Evolutionary conservation across 2,888 invertebrate species (phyloP).

Genomic region (Ophioninae sp.): DNA sequence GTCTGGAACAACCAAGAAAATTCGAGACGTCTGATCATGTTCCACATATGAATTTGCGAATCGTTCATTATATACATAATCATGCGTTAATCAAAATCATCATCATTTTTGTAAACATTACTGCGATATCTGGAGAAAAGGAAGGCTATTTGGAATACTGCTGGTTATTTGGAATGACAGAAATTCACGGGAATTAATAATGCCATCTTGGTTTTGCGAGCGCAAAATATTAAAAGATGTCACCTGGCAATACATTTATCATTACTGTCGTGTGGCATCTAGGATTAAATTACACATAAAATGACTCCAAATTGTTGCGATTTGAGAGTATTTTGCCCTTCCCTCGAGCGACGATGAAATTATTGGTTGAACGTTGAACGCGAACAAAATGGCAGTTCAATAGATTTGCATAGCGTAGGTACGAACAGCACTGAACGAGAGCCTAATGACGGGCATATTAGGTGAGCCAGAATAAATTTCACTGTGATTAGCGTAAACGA

Average conservation of each 20-base stretch:
- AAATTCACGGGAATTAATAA: too few species aligned
- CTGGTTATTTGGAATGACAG: too few species aligned
- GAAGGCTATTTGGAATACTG: too few species aligned
- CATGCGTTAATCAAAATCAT: too few species aligned
- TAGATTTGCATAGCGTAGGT: neutral
- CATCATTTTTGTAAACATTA: too few species aligned
- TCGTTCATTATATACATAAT: neutral
- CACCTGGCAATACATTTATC: too few species aligned
- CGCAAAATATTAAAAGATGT: too few species aligned
- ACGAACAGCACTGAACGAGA: neutral
- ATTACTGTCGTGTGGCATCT: too few species aligned
- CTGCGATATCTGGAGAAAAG: too few species aligned
- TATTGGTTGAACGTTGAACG: constrained; percentile 1
- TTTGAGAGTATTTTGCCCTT: neutral
- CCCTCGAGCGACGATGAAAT: neutral
- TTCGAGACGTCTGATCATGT: neutral
- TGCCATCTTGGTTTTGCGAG: too few species aligned
- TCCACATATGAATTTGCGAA: neutral
- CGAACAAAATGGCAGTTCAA: constrained; percentile 7
- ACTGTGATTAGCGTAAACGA: neutral
- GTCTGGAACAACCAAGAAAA: constrained; percentile 68
- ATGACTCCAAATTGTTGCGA: constrained; percentile 10
- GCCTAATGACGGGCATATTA: neutral
- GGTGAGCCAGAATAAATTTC: constrained; percentile 1
- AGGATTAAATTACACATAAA: neutral